Conservation (phyloP, 2,113 vertebrate genomes). For the Sakesphorus luctuosus region DNA sequence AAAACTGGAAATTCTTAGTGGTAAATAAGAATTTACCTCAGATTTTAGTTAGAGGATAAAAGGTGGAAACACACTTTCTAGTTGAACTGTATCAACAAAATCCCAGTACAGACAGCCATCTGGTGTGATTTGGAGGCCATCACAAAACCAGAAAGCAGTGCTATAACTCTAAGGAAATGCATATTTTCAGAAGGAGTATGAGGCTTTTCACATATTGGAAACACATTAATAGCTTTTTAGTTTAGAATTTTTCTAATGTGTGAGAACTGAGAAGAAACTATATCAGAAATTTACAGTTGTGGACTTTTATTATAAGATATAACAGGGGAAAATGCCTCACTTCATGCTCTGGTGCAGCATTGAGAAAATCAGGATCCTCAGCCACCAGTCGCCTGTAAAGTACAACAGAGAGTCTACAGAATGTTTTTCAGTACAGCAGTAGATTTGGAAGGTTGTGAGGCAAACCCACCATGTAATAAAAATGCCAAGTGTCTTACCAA, state of each 20-base stretch:
- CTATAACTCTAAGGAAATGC: not conserved
- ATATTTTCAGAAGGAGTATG: not conserved
- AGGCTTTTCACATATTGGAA: not conserved
- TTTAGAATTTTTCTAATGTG: not conserved
- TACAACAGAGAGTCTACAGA: not conserved
- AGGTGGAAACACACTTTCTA: not conserved
- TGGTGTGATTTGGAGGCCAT: not conserved
- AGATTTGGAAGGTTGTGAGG: not conserved
- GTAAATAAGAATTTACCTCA: not conserved
- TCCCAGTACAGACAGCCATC: not conserved
- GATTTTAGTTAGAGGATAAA: not conserved
- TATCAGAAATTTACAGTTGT: not conserved
- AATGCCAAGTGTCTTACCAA: not conserved
- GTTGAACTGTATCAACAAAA: not conserved
- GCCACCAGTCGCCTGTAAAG: not conserved
- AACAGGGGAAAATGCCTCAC: not conserved
- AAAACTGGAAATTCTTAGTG: not conserved
- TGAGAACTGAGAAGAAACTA: not conserved
- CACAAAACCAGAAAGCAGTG: not conserved
- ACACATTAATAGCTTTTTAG: not conserved
- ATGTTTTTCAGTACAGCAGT: not conserved
- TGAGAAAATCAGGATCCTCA: not conserved
- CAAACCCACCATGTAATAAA: not conserved
- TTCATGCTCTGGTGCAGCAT: not conserved
- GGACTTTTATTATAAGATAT: not conserved